Conservation (phyloP, 2,113 vertebrate genomes). For the Peromyscus polionotus region DNA sequence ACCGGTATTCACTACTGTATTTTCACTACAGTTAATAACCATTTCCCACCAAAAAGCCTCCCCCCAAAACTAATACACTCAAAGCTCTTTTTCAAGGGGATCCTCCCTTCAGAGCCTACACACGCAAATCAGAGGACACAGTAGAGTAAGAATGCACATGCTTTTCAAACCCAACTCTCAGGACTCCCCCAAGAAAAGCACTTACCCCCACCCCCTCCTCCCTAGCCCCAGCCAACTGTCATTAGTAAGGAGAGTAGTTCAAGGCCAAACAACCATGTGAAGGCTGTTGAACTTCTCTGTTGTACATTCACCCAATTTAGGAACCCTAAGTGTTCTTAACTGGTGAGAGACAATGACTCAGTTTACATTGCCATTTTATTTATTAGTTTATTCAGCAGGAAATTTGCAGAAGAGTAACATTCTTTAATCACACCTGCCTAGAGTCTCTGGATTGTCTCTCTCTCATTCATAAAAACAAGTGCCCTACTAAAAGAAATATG, state of each 20-base stretch:
- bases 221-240: rapidly evolving
- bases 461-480: not conserved
- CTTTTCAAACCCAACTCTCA: rapidly evolving
- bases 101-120: not conserved
- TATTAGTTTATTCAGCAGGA: slow-evolving; percentile 41
- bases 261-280: not conserved
- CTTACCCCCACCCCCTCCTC: not conserved
- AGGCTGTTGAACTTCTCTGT: not conserved
- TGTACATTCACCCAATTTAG: not conserved
- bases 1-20: not conserved
- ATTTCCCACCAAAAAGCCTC: not conserved
- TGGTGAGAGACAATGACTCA: slow-evolving; percentile 37
- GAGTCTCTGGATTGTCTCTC: not conserved
- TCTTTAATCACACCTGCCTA: slow-evolving; percentile 11
- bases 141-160: rapidly evolving
- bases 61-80: not conserved
- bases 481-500: rapidly evolving
- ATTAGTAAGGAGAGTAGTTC: rapidly evolving
- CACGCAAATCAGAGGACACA: not conserved
- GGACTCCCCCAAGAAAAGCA: not conserved
- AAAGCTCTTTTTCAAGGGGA: not conserved
- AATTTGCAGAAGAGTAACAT: slow-evolving; percentile 48
- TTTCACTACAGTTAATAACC: not conserved
- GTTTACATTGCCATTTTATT: not conserved
- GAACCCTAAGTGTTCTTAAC: not conserved